Base-by-base conservation (phyloP, 2,797 vertebrate genomes). In the Tapirus indicus region DNA sequence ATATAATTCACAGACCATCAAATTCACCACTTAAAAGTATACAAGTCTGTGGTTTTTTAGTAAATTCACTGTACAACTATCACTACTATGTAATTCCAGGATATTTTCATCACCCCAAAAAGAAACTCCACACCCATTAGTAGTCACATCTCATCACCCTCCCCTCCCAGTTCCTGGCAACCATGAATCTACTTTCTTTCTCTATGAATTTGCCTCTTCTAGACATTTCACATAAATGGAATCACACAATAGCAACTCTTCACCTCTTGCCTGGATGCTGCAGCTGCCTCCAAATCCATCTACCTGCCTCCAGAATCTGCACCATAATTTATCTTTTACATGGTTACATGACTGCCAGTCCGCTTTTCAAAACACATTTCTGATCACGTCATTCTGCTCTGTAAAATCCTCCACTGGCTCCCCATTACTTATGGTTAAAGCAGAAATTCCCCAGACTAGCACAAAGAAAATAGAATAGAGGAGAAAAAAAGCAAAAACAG, bases 1-100 rank as follows among this genome's bases (percentile, higher is more conserved):
- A n/a, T 75, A 62, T 27, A 86, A 90, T 66, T 80, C 29, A 92
- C 66, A 94, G 35, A 35, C 25, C 17, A 92, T 23, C 77, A 90
- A 82, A 95, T 52, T 77, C 75, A 80, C 52, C 66, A 87, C 47
- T 85, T 89, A 69, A 49, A 95, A 80, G n/a, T 77, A 56, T 27
- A 77, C 27, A 95, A 27, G 68, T 78, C 44, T 32, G 21, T 85
- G 35, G 4, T 3, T 38, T 89, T 96, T 92, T 25, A 69, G 66
- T 56, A 35, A 35, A 80, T n/a, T 84, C 41, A 77, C 18, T 21
- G 29, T 41, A 52, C 32, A 52, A 84, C 29, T 16, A 92, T 60
- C 72, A 92, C 38, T 16, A 89, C n/a, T 49, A 23, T 35, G 25
- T 90, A 87, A 88, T 47, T 91, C 35, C 58, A 88, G n/a, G 47